A percentile compares a stretch with the other conserved stretches of the same genome.
Evolutionary conservation across 2,113 vertebrate genomes (phyloP).

Genomic region (Castor canadensis): DNA sequence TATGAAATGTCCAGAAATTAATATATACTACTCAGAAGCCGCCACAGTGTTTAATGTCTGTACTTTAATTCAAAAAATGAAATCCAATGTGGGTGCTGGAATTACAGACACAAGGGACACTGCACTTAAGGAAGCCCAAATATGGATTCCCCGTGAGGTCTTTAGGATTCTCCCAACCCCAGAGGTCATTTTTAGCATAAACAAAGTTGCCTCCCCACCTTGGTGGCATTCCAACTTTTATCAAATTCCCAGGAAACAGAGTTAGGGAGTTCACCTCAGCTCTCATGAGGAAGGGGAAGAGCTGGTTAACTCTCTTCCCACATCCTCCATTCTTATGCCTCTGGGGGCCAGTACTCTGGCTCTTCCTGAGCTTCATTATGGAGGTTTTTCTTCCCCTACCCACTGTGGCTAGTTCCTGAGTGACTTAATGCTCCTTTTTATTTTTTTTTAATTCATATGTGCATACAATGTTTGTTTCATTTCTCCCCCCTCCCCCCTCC

Average conservation of each 20-base stretch:
- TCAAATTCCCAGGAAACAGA: not conserved
- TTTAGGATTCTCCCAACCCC: not conserved
- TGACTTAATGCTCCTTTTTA: not conserved
- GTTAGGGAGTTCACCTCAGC: not conserved
- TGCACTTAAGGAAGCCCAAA: not conserved
- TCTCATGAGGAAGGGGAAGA: not conserved
- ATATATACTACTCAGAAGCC: too few species aligned
- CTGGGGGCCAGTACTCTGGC: not conserved
- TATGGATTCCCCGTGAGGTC: not conserved
- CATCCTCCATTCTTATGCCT: not conserved
- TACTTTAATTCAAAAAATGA: too few species aligned
- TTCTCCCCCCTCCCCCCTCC: too few species aligned
- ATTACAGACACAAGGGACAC: not conserved
- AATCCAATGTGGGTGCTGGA: too few species aligned
- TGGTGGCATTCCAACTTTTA: not conserved
- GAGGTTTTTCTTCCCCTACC: not conserved
- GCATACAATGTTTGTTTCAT: too few species aligned
- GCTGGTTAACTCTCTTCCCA: not conserved
- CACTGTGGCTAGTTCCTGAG: not conserved
- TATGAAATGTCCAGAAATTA: too few species aligned
- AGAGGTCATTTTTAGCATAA: not conserved
- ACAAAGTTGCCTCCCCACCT: not conserved
- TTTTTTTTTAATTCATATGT: too few species aligned
- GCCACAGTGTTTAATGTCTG: too few species aligned
- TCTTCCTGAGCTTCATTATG: not conserved